Conservation (phyloP, 2,113 vertebrate species). For the Aphyosemion australe region DNA sequence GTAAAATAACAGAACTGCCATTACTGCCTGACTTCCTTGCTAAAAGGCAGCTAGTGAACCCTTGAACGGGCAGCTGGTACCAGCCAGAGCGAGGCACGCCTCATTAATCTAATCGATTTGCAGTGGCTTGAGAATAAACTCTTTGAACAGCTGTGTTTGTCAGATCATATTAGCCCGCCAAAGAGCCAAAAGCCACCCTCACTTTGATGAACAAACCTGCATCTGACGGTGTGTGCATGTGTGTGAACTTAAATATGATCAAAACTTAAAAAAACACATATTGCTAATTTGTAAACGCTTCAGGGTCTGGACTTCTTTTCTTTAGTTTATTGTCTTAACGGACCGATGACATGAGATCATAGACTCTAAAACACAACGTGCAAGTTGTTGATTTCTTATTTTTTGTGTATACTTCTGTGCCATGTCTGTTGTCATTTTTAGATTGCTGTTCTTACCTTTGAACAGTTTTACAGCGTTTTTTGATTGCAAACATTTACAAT, state of each 20-base stretch:
- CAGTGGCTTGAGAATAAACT: slow-evolving; percentile 75
- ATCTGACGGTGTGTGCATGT: slow-evolving; percentile 7
- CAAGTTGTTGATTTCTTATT: neutral
- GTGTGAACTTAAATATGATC: too few species aligned
- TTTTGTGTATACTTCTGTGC: slow-evolving; percentile 14
- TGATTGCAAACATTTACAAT: slow-evolving; percentile 43
- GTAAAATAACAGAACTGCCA: slow-evolving; percentile 16
- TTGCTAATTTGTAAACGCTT: slow-evolving; percentile 27
- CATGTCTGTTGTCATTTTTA: slow-evolving; percentile 5
- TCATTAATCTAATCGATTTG: slow-evolving; percentile 81
- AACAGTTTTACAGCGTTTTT: too few species aligned
- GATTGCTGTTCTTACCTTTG: slow-evolving; percentile 20
- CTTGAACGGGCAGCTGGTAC: slow-evolving; percentile 72
- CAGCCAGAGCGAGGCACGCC: slow-evolving; percentile 66
- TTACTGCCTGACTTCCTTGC: slow-evolving; percentile 57
- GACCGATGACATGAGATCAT: slow-evolving; percentile 3
- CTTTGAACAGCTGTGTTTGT: slow-evolving; percentile 82
- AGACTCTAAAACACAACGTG: neutral
- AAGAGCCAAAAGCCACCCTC: slow-evolving; percentile 58
- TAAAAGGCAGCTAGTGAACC: slow-evolving; percentile 71
- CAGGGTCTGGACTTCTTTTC: slow-evolving; percentile 12
- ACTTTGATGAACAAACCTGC: slow-evolving; percentile 36
- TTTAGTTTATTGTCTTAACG: neutral
- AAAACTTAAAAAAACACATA: slow-evolving; percentile 23
- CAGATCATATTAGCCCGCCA: slow-evolving; percentile 70